Conservation (phyloP, 1,140 invertebrate genomes). For the Babylonia areolata region DNA sequence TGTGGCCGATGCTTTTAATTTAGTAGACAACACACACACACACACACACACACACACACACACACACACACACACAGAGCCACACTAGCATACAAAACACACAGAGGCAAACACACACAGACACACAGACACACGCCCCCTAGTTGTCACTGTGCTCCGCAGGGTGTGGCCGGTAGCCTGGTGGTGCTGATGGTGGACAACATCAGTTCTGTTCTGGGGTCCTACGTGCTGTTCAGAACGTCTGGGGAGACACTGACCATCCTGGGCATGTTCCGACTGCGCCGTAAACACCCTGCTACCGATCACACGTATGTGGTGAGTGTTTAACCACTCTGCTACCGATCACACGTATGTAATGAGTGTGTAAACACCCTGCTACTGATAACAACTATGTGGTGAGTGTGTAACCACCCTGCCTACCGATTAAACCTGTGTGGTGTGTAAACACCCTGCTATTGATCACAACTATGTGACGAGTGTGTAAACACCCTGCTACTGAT, state of each 20-base stretch:
- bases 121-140: too few relatives aligned
- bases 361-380: too few relatives aligned
- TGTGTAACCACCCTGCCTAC: slow-evolving; percentile 28
- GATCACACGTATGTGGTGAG: slow-evolving; percentile 31
- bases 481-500: too few relatives aligned
- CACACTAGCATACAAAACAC: neutral
- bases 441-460: too few relatives aligned
- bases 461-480: slow-evolving; percentile 18
- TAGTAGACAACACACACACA: too few relatives aligned
- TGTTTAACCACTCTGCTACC: too few relatives aligned
- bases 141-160: neutral
- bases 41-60: neutral
- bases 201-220: slow-evolving; percentile 20
- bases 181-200: neutral
- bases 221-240: slow-evolving; percentile 26
- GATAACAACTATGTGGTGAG: slow-evolving; percentile 27
- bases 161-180: neutral
- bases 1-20: too few relatives aligned
- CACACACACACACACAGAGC: neutral
- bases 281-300: slow-evolving; percentile 19
- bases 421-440: neutral
- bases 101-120: too few relatives aligned
- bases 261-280: slow-evolving; percentile 27
- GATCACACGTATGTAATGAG: too few relatives aligned
- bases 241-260: slow-evolving; percentile 25